Evolutionary conservation across 2,113 vertebrate species (phyloP).

Genomic region (Neofelis nebulosa): DNA sequence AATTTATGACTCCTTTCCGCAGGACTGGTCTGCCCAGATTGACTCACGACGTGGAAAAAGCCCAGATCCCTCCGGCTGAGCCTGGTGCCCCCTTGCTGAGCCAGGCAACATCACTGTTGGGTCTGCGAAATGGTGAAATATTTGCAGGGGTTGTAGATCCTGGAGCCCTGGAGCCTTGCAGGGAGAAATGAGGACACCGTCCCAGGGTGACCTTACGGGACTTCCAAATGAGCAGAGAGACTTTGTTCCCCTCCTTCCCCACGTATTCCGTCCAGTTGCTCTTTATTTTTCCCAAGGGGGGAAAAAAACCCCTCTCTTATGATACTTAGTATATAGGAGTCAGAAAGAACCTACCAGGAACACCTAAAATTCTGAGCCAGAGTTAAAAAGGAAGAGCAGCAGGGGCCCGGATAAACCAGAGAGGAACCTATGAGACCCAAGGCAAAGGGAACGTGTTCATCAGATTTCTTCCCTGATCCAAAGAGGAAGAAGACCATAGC

Average conservation of each 20-base stretch:
- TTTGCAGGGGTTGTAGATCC: rapidly evolving
- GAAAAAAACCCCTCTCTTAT: neutral
- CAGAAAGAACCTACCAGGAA: neutral
- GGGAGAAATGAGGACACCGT: neutral
- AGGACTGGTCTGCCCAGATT: slow-evolving; percentile 41
- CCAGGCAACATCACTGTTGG: neutral
- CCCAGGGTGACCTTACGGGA: neutral
- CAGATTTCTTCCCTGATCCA: neutral
- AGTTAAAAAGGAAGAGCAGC: neutral
- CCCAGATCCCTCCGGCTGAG: slow-evolving; percentile 2
- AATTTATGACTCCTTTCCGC: slow-evolving; percentile 58
- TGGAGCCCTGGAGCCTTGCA: rapidly evolving
- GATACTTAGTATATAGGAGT: neutral
- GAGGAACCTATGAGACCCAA: neutral
- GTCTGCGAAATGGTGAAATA: neutral
- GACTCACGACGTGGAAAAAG: slow-evolving; percentile 56
- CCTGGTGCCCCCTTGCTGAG: slow-evolving; percentile 51
- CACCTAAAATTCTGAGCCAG: neutral
- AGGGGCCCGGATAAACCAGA: neutral
- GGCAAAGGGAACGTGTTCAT: neutral
- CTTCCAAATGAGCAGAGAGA: neutral
- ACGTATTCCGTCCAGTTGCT: neutral
- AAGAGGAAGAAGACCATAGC: neutral
- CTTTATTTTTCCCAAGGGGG: neutral
- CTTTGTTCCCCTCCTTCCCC: neutral